These are phyloP conservation scores for Chitala chitala DNA, from an alignment of 2,113 vertebrate species.

Conservation along the genomic window DNA sequence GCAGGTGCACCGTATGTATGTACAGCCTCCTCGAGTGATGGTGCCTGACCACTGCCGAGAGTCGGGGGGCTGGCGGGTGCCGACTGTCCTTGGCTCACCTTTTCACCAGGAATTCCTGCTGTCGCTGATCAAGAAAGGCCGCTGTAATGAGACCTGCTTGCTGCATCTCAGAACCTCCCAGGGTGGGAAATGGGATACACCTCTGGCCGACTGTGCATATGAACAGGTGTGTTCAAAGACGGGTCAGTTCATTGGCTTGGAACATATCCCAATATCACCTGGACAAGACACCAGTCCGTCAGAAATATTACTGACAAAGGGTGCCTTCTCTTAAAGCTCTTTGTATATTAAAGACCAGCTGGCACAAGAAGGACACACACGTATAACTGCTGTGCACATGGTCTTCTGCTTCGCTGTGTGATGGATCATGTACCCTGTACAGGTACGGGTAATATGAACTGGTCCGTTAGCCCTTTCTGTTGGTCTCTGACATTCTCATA, in stretches of 20 bases:
- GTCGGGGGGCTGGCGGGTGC: background rate
- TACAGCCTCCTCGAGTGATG: background rate
- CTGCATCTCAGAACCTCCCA: background rate
- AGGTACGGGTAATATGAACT: background rate
- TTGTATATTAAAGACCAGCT: background rate
- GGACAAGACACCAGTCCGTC: constrained; percentile 9
- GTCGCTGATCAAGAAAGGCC: background rate
- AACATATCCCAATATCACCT: background rate
- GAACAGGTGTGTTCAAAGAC: background rate
- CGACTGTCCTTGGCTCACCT: background rate
- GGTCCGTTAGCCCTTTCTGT: too few relatives aligned
- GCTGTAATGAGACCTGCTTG: background rate
- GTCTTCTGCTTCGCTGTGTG: background rate
- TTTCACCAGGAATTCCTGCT: background rate
- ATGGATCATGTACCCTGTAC: background rate
- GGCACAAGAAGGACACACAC: background rate
- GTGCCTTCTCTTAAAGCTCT: background rate
- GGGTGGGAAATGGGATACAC: constrained; percentile 1
- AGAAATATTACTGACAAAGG: background rate
- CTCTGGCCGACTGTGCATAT: background rate
- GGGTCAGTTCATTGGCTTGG: background rate
- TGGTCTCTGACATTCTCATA: background rate
- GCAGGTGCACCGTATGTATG: background rate
- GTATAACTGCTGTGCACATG: background rate
- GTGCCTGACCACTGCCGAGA: background rate